Evolutionary conservation across 2,888 invertebrate species (phyloP), one percentile per base, ranked within the genome.

Genomic region (Marasmarcha lunaedactyla): DNA sequence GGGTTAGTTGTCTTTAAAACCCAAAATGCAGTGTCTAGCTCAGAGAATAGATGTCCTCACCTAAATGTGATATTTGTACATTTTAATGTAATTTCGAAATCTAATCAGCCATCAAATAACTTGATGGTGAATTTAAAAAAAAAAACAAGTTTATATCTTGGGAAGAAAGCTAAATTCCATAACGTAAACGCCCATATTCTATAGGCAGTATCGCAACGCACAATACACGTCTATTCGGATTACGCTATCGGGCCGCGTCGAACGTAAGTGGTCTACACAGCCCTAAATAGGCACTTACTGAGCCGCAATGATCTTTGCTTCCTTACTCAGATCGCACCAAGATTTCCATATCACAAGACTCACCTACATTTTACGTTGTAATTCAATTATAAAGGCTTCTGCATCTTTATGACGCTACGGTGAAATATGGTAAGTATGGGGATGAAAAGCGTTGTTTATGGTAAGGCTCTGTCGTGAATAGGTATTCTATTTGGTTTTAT

Each of bases 231-330:
- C 65, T 63, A 65, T 68, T 69, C 61, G 72, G 72, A 76, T 78
- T 72, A 70, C 64, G 71, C 61, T 76, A 78, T 79, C 76, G 67
- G 69, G 52, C 59, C 63, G 59, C 62, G 59, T 56, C 50, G 54
- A 46, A 57, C 63, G 58, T 70, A 69, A 67, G 71, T 66, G 64
- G 67, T 9, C 69, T 72, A 66, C 67, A 67, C 64, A 67, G 63
- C 68, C 59, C 69, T 67, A 65, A 74, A 78, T 74, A 74, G 77
- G 71, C 71, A 72, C 69, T 78, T 76, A 73, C 59, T 60, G 60
- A 54, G 49, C 64, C 63, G 67, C 74, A 73, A 71, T 73, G 72
- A 70, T 69, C 70, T 61, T 69, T 67, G 69, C 71, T 71, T 73
- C 66, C 71, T 63, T 58, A 53, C 63, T 63, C 66, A 58, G 61